Evolutionary conservation across 2,797 vertebrate species (phyloP), one percentile per base, ranked within the genome.

Genomic region (Halcyon leucocephala): DNA sequence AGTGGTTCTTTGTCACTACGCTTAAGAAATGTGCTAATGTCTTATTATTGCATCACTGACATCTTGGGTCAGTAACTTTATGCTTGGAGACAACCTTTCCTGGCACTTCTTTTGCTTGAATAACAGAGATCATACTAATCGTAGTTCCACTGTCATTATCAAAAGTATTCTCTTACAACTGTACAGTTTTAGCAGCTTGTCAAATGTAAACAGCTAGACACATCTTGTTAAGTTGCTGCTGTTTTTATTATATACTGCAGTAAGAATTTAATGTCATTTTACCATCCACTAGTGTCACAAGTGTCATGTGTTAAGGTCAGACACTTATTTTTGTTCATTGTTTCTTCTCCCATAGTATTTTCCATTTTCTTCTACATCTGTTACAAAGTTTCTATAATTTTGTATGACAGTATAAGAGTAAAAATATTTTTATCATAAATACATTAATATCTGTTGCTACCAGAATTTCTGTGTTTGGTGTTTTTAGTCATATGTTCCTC

Each of bases 11-110:
- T 73, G 76, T 72, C 64, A 61, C 33, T 25, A 25, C 18, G 39
- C 79, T 90, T 82, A 26, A 93, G 91, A 72, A 89, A 70, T 61
- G 70, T 81, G 71, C 58, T 89, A 41, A 52, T 79, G 84, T 73
- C 29, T 71, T 65, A 26, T 44, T 77, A 0, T 52, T 84, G 57
- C 89, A 86, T 52, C 70, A 1, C 64, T 86, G 85, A 19, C 44
- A 52, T 52, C 86, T 35, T 67, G 88, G 82, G 55, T 90, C 88
- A 69, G 54, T 57, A 28, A 54, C 78, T 84, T 22, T 25, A 64
- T 42, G 62, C 64, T 48, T 49, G 66, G 35, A 41, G 69, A 80
- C 66, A 73, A 54, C 78, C 26, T 94, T 65, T 84, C n/a, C 42
- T 89, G 83, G 51, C 85, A 25, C n/a, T 71, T 71, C 70, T 71